Evolutionary conservation across 1,140 invertebrate species (phyloP).

Genomic region (Pygmarrhopalites habei): DNA sequence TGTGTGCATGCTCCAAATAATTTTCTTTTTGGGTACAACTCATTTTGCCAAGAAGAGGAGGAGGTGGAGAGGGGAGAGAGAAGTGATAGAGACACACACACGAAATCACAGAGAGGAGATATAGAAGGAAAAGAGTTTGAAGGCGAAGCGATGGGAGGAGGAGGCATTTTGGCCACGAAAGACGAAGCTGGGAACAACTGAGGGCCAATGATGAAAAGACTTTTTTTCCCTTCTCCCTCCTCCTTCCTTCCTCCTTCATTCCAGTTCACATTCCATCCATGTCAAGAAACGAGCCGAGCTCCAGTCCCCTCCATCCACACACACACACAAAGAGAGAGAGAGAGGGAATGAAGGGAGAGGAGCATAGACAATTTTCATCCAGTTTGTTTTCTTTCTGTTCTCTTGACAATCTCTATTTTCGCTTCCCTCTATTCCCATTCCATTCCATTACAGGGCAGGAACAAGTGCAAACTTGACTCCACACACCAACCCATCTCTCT

Average conservation of each 20-base stretch:
- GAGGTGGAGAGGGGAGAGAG: slow-evolving; percentile 5
- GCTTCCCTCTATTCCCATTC: neutral
- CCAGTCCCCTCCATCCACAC: too few relatives aligned
- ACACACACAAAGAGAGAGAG: neutral
- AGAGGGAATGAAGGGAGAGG: neutral
- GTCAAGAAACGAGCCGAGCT: neutral
- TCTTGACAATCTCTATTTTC: slow-evolving; percentile 17
- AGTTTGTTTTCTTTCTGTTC: slow-evolving; percentile 22
- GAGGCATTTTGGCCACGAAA: neutral
- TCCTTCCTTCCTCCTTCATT: neutral
- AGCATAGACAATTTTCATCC: slow-evolving; percentile 14
- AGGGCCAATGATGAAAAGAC: slow-evolving; percentile 17
- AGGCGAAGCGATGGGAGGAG: neutral
- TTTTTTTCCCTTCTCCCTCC: slow-evolving; percentile 3
- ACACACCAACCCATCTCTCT: too few relatives aligned
- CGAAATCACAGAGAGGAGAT: neutral
- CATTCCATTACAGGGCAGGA: too few relatives aligned
- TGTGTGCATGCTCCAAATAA: slow-evolving; percentile 20
- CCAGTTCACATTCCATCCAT: slow-evolving; percentile 12
- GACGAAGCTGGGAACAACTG: neutral
- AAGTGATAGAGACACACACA: neutral
- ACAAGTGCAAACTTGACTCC: too few relatives aligned
- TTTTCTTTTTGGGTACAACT: slow-evolving; percentile 22
- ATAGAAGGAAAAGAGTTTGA: neutral
- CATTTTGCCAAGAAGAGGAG: slow-evolving; percentile 8